Evolutionary conservation across 92 coral and sea anemone genomes (phyloP), one percentile per base, ranked within the genome.

Genomic region (Blastomussa wellsi): DNA sequence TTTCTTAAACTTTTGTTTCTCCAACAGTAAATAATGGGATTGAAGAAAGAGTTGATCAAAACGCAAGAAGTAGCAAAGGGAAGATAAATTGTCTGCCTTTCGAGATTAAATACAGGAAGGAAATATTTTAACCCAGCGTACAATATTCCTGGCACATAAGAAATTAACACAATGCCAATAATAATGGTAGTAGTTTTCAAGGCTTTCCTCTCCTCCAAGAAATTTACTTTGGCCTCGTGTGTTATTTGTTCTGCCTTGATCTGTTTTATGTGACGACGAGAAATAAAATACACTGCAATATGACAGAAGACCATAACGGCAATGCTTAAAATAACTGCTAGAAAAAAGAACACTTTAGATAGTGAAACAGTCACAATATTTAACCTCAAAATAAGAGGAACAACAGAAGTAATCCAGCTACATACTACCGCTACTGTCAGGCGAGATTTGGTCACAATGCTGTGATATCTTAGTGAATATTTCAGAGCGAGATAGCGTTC

Each of bases 131-230:
- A 17, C 16, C 36, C 72, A 11, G 38, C 83, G 83, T 79, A 64
- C 55, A 66, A 62, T 60, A 79, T 28, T 22, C 72, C 55, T n/a
- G 83, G 83, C 37, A 79, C 52, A 29, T 79, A 79, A 19, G 72
- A 79, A 7, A 79, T 49, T 16, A 79, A 79, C 37, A 79, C 55
- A 44, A 79, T 17, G 17, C 57, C 37, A 22, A 79, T 38, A 16
- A 79, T 79, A 10, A 62, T 79, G 5, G 37, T 79, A 1, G 83
- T 79, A 12, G 83, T 79, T 65, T 60, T 79, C n/a, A 42, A 37
- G 49, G 49, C 49, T 44, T 44, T 44, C 49, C 49, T 62, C 2
- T 79, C 83, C 38, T 38, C 38, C 39, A 79, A 60, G 74, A 79
- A 64, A 8, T 79, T 64, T 14, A 49, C 59, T 51, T 39, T 62